phyloP scores from a whole-genome alignment of 2,797 vertebrate species.

The Heterohyrax brucei region DNA sequence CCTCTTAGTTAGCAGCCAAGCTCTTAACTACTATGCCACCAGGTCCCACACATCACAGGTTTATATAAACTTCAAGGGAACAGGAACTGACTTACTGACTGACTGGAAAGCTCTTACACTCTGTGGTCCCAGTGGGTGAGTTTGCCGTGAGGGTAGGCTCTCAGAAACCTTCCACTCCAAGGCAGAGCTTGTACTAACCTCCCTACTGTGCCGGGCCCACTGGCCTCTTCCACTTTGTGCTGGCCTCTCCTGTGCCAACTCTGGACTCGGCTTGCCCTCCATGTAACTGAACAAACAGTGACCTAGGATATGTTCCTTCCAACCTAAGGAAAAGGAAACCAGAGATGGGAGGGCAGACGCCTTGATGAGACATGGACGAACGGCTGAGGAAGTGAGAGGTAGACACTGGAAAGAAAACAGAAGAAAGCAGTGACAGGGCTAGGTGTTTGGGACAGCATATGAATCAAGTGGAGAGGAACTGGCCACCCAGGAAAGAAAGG shows the following conservation, averaged over 20 bases:
- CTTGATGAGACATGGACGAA: fast-evolving
- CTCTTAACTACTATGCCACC: no score
- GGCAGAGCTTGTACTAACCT: fast-evolving
- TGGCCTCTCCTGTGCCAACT: fast-evolving
- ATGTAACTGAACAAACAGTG: not conserved
- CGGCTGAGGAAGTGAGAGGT: not conserved
- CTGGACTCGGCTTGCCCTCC: not conserved
- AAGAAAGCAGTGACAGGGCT: fast-evolving
- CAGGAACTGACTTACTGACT: not conserved
- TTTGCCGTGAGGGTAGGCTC: fast-evolving
- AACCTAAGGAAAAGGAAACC: not conserved
- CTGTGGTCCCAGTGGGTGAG: fast-evolving
- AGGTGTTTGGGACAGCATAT: fast-evolving
- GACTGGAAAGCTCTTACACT: not conserved
- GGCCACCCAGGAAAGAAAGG: not conserved
- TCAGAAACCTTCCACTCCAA: fast-evolving
- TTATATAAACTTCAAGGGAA: not conserved
- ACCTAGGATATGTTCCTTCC: not conserved
- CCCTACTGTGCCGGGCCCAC: not conserved
- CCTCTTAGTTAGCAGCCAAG: no score
- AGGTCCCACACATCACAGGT: not conserved
- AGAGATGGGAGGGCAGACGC: fast-evolving
- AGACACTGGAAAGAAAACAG: not conserved
- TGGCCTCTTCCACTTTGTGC: no score
- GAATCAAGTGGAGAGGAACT: not conserved